A percentile compares a stretch with the other conserved stretches of the same genome.
Conservation (phyloP, 2,113 vertebrate genomes). For the Axis porcinus region DNA sequence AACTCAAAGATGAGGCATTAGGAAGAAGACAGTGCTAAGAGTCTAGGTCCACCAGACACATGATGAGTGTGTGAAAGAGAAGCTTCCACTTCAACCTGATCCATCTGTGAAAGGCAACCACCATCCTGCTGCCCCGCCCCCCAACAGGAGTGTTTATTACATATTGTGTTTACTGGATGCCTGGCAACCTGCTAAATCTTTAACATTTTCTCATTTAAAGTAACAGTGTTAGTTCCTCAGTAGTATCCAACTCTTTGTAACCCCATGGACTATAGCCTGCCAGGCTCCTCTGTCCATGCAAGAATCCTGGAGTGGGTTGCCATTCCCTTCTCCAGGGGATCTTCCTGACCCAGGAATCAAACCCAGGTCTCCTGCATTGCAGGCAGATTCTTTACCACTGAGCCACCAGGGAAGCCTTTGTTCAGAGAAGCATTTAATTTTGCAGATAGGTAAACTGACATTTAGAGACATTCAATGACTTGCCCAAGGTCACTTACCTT, state of each 20-base stretch:
- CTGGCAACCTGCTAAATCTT: background rate
- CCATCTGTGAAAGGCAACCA: background rate
- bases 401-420: background rate
- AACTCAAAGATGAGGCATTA: background rate
- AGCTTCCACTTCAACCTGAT: background rate
- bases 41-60: background rate
- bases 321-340: background rate
- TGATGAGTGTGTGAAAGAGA: background rate
- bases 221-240: background rate
- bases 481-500: background rate
- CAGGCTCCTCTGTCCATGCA: background rate
- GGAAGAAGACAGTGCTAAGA: background rate
- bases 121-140: accelerated
- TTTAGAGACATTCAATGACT: background rate
- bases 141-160: background rate
- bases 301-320: background rate
- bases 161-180: background rate
- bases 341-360: background rate
- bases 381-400: background rate
- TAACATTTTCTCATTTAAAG: background rate
- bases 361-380: background rate
- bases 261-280: background rate
- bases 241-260: background rate
- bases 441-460: background rate
- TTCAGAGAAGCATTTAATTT: background rate